These are phyloP conservation scores for Trachythela sp. DNA, from an alignment of 64 coral and sea anemone species.

Conservation along the genomic window DNA sequence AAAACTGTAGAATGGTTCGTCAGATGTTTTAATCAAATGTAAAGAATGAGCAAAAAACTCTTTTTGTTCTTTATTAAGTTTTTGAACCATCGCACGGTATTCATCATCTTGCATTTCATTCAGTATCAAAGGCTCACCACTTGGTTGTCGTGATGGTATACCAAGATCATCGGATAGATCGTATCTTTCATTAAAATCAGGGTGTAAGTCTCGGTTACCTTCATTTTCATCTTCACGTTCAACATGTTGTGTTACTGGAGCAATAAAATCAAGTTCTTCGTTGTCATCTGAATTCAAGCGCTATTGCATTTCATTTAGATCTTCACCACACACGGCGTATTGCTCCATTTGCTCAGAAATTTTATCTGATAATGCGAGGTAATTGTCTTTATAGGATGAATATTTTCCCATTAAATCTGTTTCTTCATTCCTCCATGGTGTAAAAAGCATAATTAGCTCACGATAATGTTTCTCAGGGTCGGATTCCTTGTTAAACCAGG, in stretches of 20 bases:
- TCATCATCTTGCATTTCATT: constrained; percentile 21
- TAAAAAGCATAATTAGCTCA: constrained; percentile 18
- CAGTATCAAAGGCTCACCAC: not conserved
- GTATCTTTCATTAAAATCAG: not conserved
- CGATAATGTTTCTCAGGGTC: not conserved
- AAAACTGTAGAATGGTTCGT: constrained; percentile 14
- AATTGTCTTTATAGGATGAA: not conserved
- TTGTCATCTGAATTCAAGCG: not conserved
- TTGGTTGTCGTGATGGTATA: not conserved
- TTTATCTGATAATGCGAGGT: not conserved
- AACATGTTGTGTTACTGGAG: not conserved
- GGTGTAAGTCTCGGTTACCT: not conserved
- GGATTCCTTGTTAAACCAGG: no score
- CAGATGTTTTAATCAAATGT: constrained; percentile 17
- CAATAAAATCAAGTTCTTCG: not conserved
- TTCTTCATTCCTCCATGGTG: not conserved
- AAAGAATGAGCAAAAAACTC: not conserved
- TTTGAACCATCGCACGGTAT: not conserved
- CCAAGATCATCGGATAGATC: constrained; percentile 11
- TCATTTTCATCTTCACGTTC: not conserved
- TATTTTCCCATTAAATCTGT: not conserved
- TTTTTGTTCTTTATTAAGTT: constrained; percentile 3
- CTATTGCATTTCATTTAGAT: not conserved
- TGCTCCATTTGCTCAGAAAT: not conserved
- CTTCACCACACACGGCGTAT: not conserved